These are phyloP conservation scores for Sorex maritimensis DNA, from an alignment of 2,797 vertebrate genomes.

Conservation along the genomic window DNA sequence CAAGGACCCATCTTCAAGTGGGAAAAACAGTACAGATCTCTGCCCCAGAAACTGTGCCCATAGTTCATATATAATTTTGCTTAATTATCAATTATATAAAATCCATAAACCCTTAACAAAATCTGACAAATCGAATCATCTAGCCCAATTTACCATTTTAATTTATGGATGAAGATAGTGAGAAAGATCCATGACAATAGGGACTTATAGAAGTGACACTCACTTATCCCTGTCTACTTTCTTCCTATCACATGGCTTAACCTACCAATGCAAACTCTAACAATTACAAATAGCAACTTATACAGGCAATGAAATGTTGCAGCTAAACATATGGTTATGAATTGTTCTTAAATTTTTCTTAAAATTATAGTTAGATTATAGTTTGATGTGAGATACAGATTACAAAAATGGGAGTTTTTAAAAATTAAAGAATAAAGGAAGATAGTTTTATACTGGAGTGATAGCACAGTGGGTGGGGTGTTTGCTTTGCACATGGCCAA, in stretches of 20 bases:
- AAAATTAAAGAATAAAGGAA: too few relatives aligned
- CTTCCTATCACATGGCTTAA: not conserved
- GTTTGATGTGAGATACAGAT: not conserved
- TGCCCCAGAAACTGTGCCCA: not conserved
- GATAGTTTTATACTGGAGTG: too few relatives aligned
- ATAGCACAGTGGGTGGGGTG: too few relatives aligned
- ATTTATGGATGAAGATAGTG: not conserved
- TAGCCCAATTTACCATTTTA: not conserved
- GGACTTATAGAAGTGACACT: not conserved
- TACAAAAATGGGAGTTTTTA: not conserved
- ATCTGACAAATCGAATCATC: not conserved
- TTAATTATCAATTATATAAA: not conserved
- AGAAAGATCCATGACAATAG: not conserved
- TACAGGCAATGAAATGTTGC: not conserved
- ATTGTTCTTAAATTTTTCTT: not conserved
- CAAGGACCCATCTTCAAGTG: not conserved
- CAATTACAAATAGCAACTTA: not conserved
- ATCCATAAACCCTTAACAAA: not conserved
- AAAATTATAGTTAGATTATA: not conserved
- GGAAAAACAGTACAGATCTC: not conserved
- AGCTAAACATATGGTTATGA: not conserved
- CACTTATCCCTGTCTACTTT: not conserved
- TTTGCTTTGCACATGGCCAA: too few relatives aligned
- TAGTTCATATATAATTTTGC: not conserved
- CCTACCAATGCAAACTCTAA: not conserved